phyloP scores from a whole-genome alignment of 2,797 vertebrate species.

The Channa striata region DNA sequence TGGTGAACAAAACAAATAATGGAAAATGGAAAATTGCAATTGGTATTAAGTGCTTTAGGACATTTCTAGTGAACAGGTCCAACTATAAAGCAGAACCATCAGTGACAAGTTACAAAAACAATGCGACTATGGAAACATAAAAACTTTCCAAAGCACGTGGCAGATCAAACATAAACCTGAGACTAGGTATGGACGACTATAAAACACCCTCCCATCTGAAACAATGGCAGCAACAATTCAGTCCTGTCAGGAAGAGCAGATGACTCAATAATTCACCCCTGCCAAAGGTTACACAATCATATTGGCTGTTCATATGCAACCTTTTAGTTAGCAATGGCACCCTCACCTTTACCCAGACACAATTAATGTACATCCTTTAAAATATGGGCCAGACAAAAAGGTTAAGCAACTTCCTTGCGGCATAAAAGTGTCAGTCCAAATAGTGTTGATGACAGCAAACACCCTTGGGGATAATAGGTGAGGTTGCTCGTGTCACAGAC shows the following conservation, averaged over 20 bases:
- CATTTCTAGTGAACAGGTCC: too few species aligned
- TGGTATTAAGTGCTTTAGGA: too few species aligned
- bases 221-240: conserved; percentile 50
- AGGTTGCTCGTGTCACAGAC: conserved; percentile 58
- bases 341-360: conserved; percentile 59
- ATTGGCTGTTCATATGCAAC: conserved; percentile 57
- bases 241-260: conserved; percentile 33
- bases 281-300: conserved; percentile 65
- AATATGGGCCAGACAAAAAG: conserved; percentile 50
- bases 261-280: conserved; percentile 66
- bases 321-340: conserved; percentile 61
- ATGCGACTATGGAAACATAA: too few species aligned
- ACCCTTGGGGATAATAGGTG: conserved; percentile 68
- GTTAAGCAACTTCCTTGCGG: conserved; percentile 52
- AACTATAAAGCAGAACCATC: neutral
- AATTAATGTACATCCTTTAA: conserved; percentile 56
- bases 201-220: conserved; percentile 20
- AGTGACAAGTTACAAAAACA: neutral
- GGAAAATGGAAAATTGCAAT: too few species aligned
- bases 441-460: conserved; percentile 46
- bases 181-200: conserved; percentile 26
- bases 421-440: conserved; percentile 46
- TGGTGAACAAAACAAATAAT: too few species aligned
- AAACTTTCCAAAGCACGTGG: conserved; percentile 16
- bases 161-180: conserved; percentile 47